A percentile compares a stretch with the other conserved stretches of the same genome.
These are phyloP conservation scores for Aphelenchoides besseyi DNA, from an alignment of 1,140 invertebrate species.

Conservation along the genomic window DNA sequence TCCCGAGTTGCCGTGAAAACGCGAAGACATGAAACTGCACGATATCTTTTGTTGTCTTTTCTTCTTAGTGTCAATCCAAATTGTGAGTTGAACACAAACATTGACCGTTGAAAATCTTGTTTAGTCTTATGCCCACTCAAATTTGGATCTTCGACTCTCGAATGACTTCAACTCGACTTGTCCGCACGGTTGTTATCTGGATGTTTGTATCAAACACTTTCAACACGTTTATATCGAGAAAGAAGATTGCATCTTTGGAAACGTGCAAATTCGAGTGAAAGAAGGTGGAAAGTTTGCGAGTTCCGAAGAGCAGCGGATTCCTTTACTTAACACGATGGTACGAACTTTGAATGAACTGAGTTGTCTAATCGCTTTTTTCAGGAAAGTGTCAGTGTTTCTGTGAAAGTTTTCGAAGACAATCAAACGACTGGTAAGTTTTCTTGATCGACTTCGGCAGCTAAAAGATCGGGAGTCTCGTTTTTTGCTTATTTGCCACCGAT, in stretches of 20 bases:
- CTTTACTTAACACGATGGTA: neutral
- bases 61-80: too few species aligned
- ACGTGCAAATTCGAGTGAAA: neutral
- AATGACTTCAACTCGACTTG: neutral
- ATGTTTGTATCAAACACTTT: neutral
- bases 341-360: neutral
- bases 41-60: too few species aligned
- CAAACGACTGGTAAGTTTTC: neutral
- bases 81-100: too few species aligned
- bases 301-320: too few species aligned
- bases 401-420: neutral
- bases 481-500: neutral
- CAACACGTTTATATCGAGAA: neutral
- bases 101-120: too few species aligned
- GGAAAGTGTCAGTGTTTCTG: neutral
- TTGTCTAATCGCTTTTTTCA: neutral
- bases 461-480: too few species aligned
- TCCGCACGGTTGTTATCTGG: neutral
- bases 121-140: neutral
- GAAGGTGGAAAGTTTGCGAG: neutral
- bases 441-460: too few species aligned
- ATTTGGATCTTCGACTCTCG: neutral
- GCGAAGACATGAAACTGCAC: too few species aligned
- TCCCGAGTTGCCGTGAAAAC: too few species aligned
- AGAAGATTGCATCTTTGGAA: neutral